Conservation (phyloP, 2,888 invertebrate genomes). For the Clitarchus hookeri region DNA sequence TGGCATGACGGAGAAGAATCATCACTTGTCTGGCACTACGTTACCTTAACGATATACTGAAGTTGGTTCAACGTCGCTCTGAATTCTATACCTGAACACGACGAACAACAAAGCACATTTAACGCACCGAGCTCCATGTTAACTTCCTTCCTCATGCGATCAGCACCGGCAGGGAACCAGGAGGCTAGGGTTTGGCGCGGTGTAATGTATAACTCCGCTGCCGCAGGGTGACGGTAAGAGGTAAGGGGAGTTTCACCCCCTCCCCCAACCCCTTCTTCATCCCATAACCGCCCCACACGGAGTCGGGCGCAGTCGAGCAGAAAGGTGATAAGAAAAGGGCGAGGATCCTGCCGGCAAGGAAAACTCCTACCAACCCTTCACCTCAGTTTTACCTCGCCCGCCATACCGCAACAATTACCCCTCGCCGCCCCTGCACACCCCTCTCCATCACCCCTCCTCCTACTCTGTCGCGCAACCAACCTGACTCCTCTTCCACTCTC, state of each 20-base stretch:
- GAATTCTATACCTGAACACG: too few relatives aligned
- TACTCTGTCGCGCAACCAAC: background rate
- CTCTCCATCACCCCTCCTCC: background rate
- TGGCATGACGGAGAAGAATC: too few relatives aligned
- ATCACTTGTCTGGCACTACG: too few relatives aligned
- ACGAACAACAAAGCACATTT: too few relatives aligned
- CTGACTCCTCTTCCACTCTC: background rate
- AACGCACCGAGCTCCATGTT: too few relatives aligned
- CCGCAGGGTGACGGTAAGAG: background rate
- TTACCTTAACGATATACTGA: too few relatives aligned
- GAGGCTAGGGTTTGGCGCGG: too few relatives aligned
- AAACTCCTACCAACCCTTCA: constrained; percentile 14
- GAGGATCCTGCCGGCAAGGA: constrained; percentile 14
- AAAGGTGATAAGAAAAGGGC: constrained; percentile 27
- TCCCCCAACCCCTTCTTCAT: background rate
- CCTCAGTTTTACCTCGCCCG: constrained; percentile 9
- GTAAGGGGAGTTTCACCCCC: background rate
- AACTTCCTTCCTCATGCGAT: too few relatives aligned
- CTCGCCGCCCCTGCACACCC: background rate
- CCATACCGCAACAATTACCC: constrained; percentile 12
- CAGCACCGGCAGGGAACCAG: too few relatives aligned
- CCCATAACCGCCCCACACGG: too few relatives aligned
- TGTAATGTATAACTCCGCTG: too few relatives aligned
- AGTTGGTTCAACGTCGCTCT: too few relatives aligned
- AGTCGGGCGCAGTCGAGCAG: constrained; percentile 11